phyloP scores from a whole-genome alignment of 2,888 invertebrate species.

The Alitta virens region DNA sequence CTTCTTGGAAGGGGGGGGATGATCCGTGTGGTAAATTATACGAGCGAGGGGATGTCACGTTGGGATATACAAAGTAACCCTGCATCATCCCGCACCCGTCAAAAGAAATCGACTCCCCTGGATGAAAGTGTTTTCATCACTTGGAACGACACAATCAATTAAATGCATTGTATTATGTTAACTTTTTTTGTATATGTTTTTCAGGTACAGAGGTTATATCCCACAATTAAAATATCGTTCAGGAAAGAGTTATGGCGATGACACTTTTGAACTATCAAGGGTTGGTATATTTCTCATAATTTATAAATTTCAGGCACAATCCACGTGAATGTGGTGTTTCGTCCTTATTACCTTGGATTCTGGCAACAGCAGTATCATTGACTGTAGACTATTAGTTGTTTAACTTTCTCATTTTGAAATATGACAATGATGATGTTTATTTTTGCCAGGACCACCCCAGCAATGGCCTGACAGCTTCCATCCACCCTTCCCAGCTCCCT shows the following conservation, averaged over 20 bases:
- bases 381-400: neutral
- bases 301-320: neutral
- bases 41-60: no score
- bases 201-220: constrained; percentile 54
- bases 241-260: constrained; percentile 55
- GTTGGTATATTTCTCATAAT: constrained; percentile 27
- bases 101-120: no score
- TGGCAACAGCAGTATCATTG: no score
- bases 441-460: constrained; percentile 8
- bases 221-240: constrained; percentile 55
- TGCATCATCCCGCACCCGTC: no score
- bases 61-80: no score
- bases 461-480: neutral
- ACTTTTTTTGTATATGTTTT: no score
- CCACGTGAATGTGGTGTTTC: neutral
- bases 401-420: neutral
- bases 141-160: no score
- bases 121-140: no score
- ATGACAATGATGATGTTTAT: neutral
- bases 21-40: no score
- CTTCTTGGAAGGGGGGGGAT: no score
- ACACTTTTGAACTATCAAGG: constrained; percentile 46
- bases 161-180: no score
- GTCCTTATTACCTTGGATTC: no score
- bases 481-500: neutral